Conservation (phyloP, 2,888 invertebrate species). For the Nezara viridula region DNA sequence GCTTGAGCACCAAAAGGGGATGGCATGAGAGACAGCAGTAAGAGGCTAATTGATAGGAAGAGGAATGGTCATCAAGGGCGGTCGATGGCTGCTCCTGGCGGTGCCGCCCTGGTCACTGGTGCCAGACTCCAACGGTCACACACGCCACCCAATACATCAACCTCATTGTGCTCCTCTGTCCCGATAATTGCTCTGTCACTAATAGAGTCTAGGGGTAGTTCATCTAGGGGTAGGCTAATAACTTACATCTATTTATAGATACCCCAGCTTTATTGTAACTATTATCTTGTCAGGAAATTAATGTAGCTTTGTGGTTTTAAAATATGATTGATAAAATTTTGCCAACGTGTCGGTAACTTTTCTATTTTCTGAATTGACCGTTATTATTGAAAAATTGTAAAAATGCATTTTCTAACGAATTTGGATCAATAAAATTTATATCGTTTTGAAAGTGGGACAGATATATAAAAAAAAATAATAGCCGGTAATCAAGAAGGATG, state of each 20-base stretch:
- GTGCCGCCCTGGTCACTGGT: slow-evolving; percentile 59
- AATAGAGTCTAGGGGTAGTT: neutral
- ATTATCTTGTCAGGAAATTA: no score
- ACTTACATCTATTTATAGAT: neutral
- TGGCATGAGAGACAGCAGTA: slow-evolving; percentile 1
- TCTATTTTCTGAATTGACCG: no score
- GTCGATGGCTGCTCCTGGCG: slow-evolving; percentile 51
- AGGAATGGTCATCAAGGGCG: slow-evolving; percentile 33
- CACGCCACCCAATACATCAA: slow-evolving; percentile 68
- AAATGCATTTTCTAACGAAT: no score
- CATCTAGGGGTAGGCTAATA: neutral
- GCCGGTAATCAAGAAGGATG: no score
- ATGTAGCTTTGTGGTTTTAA: no score
- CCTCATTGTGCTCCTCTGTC: slow-evolving; percentile 60
- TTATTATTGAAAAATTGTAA: no score
- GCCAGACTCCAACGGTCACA: slow-evolving; percentile 67
- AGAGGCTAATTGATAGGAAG: slow-evolving; percentile 35
- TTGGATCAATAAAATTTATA: no score
- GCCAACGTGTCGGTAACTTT: no score
- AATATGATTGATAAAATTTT: no score
- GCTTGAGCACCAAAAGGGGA: neutral
- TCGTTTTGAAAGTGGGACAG: no score
- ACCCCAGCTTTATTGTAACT: neutral
- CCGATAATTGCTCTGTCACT: slow-evolving; percentile 1
- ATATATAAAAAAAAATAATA: no score